Percentiles rank a stretch among this genome's conserved stretches.
Evolutionary conservation across 2,888 invertebrate genomes (phyloP).

Genomic region (Stratiomys singularior): DNA sequence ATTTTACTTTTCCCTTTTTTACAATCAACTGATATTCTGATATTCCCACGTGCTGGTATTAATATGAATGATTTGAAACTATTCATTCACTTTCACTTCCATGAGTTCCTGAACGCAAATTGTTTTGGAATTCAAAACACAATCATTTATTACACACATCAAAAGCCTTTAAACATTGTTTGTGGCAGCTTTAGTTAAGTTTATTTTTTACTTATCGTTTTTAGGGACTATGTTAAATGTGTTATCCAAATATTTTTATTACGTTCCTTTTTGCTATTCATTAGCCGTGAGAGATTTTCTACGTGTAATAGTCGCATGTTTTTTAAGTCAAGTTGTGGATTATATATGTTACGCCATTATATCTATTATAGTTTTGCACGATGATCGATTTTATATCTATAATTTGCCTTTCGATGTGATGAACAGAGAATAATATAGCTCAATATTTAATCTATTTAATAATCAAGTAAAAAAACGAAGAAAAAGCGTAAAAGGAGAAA

Average conservation of each 20-base stretch:
- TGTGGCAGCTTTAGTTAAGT: conserved; percentile 28
- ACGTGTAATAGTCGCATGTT: background rate
- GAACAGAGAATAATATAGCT: conserved; percentile 19
- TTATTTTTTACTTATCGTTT: background rate
- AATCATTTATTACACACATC: conserved; percentile 7
- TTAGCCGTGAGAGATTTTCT: background rate
- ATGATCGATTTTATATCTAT: conserved; percentile 17
- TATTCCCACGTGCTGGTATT: background rate
- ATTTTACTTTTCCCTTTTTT: background rate
- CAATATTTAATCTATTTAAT: conserved; percentile 27
- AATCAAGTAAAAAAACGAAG: background rate
- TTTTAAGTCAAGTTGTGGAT: background rate
- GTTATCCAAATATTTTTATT: background rate
- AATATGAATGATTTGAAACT: background rate
- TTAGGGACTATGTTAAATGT: background rate
- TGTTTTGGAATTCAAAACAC: background rate
- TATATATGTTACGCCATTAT: background rate
- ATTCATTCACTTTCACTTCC: background rate
- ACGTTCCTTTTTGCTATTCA: background rate
- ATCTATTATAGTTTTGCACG: conserved; percentile 1
- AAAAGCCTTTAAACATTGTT: conserved; percentile 40
- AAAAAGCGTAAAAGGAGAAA: conserved; percentile 28
- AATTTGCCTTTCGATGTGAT: conserved; percentile 32
- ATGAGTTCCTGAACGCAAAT: background rate
- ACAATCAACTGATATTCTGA: background rate